Percentiles rank a stretch among this genome's conserved stretches.
These are phyloP conservation scores for Vireo griseus DNA, from an alignment of 2,797 vertebrate genomes.

Conservation along the genomic window DNA sequence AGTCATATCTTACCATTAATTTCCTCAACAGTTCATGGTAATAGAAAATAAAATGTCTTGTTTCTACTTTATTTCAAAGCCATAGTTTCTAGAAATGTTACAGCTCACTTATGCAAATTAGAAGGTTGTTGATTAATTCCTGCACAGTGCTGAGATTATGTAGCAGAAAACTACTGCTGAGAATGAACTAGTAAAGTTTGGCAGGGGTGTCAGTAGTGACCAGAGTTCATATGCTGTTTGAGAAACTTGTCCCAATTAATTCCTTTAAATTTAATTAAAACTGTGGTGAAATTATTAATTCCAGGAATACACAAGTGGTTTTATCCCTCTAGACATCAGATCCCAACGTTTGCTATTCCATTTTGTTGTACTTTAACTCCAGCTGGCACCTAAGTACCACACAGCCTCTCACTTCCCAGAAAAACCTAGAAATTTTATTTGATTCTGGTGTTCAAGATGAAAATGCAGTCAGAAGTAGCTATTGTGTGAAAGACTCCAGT, in stretches of 20 bases:
- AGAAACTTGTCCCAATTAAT: not conserved
- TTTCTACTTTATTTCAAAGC: constrained; percentile 7
- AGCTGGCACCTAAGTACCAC: not conserved
- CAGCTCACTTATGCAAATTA: not conserved
- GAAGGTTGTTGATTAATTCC: not conserved
- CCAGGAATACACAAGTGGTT: not conserved
- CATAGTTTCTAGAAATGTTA: not conserved
- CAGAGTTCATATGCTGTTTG: not conserved
- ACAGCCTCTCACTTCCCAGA: not conserved
- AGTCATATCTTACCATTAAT: not conserved
- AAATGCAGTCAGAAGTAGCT: not conserved
- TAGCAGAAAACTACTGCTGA: not conserved
- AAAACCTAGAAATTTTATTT: not conserved
- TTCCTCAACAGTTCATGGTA: not conserved
- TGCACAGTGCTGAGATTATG: not conserved
- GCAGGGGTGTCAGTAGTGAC: not conserved
- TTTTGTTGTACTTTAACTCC: not conserved
- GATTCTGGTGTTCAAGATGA: not conserved
- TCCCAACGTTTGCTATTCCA: not conserved
- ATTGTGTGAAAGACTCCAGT: not conserved
- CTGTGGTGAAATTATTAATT: not conserved
- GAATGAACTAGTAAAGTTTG: not conserved
- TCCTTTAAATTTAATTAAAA: not conserved
- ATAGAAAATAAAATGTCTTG: not conserved
- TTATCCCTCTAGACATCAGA: not conserved